Evolutionary conservation across 2,888 invertebrate genomes (phyloP), one percentile per base, ranked within the genome.

Genomic region (Cotesia congregata): DNA sequence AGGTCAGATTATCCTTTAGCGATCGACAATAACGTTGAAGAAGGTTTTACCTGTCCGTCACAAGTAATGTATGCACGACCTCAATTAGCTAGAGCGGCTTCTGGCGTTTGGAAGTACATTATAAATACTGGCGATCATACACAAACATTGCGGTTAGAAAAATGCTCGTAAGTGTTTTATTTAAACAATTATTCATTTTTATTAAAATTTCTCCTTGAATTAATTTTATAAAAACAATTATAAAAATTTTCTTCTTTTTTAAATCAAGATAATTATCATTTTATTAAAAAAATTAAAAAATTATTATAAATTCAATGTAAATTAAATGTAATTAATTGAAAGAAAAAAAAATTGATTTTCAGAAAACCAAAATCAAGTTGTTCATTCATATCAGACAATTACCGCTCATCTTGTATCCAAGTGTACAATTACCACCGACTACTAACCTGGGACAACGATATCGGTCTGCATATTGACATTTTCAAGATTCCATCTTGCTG

Each of bases 101-200:
- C 94, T 1, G 96, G 96, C 0, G 92, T 94, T 82, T 96, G 96
- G 96, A 96, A 96, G 86, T 96, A 94, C 85, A 95, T 96, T 81
- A 95, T 96, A 67, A 96, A 96, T 84, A 95, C 95, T 0, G 95
- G 94, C 0, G 95, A 95, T 80, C 95, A 96, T 84, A 95, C 95
- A 6, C 96, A 96, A 90, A 96, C 96, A 0, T 87, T 96, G 71
- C 90, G 96, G 6, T 90, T 96, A 76, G 96, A 96, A 87, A 95
- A 95, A 86, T 96, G 96, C 91, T 91, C 93, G 94, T 94, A 87
- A 93, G 93, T 91, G 76, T 72, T 78, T 30, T 30, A 30, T 3
- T 30, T 30, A 3, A 30, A 30, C 3, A 30, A 30, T 30, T 30
- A 3, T 30, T 30, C 30, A 30, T 3, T 30, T 30, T 30, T 30